Base-by-base conservation (phyloP, 1,140 invertebrate species). In the Scaptomyza graminum region DNA sequence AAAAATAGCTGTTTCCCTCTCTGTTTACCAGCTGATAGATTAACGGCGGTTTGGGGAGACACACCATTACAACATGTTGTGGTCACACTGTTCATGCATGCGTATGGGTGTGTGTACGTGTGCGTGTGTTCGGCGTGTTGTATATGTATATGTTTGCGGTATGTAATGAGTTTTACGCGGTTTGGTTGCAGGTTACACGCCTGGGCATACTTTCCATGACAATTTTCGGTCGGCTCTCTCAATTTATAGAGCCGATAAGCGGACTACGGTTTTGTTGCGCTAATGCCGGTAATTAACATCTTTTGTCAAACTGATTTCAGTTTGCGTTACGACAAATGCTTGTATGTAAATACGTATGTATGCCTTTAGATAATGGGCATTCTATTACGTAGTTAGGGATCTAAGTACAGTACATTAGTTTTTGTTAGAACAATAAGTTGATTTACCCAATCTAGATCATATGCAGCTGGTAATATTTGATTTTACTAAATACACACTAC, bases 141-240 rank as follows among this genome's bases (percentile, higher is more conserved):
- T n/a, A 1, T 3, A 7, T 25, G 28, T 12, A 8, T 15, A 15
- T 34, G n/a, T 28, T 6, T 28, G 81, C 67, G 82, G 83, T 68
- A 79, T 88, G 83, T 87, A 87, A 87, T 87, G 83, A 79, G 83
- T 88, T 87, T 87, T 88, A 72, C 72, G 87, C 70, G 74, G 83
- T 50, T 43, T 9, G 13, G 63, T 49, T 55, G 34, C 55, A 46
- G 51, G 22, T 49, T 69, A 46, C 13, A 39, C 13, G 47, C 47
- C 70, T 16, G 16, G 39, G 39, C 54, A 74, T 50, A 63, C 57
- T 69, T 69, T 63, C 66, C 46, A 62, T 74, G 57, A 68, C 66
- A 74, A 62, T 72, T 67, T 72, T 43, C 12, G 49, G 63, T 67
- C 43, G 31, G 22, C 69, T 31, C 25, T 31, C 25, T 47, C 69